A percentile compares a stretch with the other conserved stretches of the same genome.
phyloP scores from a whole-genome alignment of 2,113 vertebrate species.

The Aleadryas rufinucha region DNA sequence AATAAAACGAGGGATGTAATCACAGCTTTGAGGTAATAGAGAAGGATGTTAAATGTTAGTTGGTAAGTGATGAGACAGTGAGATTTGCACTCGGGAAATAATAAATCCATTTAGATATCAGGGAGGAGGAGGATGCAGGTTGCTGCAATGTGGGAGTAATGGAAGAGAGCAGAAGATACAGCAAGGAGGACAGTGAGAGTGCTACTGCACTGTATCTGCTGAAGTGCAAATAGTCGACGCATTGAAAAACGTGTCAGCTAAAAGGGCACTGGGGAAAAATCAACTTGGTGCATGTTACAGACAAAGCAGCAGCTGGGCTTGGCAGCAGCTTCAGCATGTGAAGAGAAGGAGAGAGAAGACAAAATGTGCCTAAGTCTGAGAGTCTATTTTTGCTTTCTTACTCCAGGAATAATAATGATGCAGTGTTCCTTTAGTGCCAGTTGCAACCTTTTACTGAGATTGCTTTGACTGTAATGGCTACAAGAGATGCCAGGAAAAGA shows the following conservation, averaged over 20 bases:
- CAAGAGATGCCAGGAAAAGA: conserved; percentile 30
- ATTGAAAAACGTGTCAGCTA: not conserved
- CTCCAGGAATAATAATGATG: conserved; percentile 27
- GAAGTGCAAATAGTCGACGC: not conserved
- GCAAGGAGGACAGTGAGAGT: not conserved
- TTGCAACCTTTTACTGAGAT: conserved; percentile 54
- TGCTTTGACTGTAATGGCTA: conserved; percentile 33
- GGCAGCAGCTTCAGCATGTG: not conserved
- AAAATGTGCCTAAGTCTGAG: not conserved
- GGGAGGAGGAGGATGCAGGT: not conserved
- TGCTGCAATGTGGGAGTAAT: not conserved
- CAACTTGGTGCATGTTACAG: not conserved
- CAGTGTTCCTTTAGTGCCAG: conserved; percentile 10
- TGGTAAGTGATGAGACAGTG: not conserved
- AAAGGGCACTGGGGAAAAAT: not conserved
- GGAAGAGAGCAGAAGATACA: not conserved
- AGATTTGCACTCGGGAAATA: not conserved
- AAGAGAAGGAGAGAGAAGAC: not conserved
- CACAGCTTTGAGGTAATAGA: not conserved
- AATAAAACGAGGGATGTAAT: not conserved
- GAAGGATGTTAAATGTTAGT: not conserved
- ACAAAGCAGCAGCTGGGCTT: not conserved
- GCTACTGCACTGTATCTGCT: not conserved
- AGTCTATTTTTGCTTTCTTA: conserved; percentile 8
- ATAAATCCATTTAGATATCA: not conserved